These are phyloP conservation scores for Onychomys arenicola DNA, from an alignment of 2,797 vertebrate genomes.

Conservation along the genomic window DNA sequence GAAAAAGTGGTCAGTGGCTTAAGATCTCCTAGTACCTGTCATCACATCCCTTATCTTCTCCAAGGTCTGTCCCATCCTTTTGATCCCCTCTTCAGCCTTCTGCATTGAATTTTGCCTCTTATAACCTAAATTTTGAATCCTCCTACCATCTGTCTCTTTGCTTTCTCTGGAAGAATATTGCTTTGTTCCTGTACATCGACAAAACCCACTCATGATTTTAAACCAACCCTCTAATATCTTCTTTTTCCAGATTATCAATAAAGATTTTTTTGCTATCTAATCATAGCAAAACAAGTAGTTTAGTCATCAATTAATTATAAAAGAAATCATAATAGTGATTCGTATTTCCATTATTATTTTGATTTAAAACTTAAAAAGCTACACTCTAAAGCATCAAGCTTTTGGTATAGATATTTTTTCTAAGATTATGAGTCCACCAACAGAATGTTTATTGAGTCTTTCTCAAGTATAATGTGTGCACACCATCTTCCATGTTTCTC, in stretches of 20 bases:
- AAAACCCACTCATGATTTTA: not conserved
- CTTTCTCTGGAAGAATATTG: not conserved
- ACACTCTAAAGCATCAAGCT: not conserved
- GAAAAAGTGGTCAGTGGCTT: conserved; percentile 20
- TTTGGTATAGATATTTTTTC: not conserved
- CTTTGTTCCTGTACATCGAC: not conserved
- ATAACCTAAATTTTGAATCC: not conserved
- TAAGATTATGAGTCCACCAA: not conserved
- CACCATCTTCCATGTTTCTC: not conserved
- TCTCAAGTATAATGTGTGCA: not conserved
- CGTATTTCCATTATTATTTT: not conserved
- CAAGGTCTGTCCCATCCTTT: not conserved
- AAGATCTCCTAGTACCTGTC: not conserved
- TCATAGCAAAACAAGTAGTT: not conserved
- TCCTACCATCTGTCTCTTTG: not conserved
- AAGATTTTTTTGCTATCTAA: not conserved
- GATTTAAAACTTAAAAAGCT: conserved; percentile 23
- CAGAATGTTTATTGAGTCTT: not conserved
- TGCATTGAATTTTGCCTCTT: not conserved
- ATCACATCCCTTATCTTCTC: not conserved
- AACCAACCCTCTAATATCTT: not conserved
- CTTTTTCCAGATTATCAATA: not conserved
- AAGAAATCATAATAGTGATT: not conserved
- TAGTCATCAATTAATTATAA: not conserved
- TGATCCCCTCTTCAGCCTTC: not conserved